These are phyloP conservation scores for Gymnarchus niloticus DNA, from an alignment of 2,113 vertebrate species.

Conservation along the genomic window DNA sequence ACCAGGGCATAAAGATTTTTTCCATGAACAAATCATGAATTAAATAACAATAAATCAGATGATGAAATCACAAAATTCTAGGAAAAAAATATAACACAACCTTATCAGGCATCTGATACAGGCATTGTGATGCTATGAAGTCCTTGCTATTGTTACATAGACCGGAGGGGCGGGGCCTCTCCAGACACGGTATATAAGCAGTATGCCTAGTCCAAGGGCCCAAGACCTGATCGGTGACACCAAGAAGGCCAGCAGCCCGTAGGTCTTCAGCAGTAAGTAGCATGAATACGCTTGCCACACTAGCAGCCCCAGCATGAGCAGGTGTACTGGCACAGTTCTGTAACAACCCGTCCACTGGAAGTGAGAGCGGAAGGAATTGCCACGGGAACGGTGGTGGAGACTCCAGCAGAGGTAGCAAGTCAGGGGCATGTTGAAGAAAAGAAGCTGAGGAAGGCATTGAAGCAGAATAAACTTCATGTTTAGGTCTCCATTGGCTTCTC, in stretches of 20 bases:
- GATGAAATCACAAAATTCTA: neutral
- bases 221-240: constrained; percentile 85
- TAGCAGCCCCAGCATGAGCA: constrained; percentile 74
- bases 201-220: constrained; percentile 67
- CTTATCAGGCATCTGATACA: neutral
- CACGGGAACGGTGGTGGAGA: constrained; percentile 74
- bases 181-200: constrained; percentile 76
- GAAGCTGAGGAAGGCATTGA: constrained; percentile 58
- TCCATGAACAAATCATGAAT: neutral
- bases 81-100: neutral
- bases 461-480: neutral
- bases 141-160: constrained; percentile 68
- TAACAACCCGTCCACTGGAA: constrained; percentile 51
- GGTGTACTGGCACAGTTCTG: constrained; percentile 58
- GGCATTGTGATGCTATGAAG: constrained; percentile 63
- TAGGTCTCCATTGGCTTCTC: neutral
- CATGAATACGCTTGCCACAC: constrained; percentile 83
- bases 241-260: constrained; percentile 76
- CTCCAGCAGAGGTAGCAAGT: constrained; percentile 89
- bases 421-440: constrained; percentile 89
- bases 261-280: constrained; percentile 80
- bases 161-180: constrained; percentile 51
- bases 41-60: neutral
- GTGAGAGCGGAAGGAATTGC: constrained; percentile 78
- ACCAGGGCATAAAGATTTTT: neutral